A percentile compares a stretch with the other conserved stretches of the same genome.
Evolutionary conservation across 1,140 invertebrate species (phyloP).

Genomic region (Eufriesea mexicana): DNA sequence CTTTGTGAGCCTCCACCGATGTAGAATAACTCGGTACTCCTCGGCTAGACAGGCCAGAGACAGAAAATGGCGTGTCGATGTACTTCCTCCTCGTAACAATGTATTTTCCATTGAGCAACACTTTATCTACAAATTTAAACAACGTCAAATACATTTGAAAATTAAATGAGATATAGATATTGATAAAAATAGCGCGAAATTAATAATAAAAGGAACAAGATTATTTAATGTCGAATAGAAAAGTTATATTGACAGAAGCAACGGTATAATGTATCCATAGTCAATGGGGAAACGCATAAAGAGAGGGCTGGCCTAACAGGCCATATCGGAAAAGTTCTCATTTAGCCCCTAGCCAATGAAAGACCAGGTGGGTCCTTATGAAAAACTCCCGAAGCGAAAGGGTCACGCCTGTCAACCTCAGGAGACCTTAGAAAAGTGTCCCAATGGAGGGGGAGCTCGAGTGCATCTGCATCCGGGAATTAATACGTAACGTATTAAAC

Average conservation of each 20-base stretch:
- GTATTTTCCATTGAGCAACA: neutral
- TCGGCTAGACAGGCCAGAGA: constrained; percentile 70
- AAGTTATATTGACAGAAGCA: neutral
- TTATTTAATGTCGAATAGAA: neutral
- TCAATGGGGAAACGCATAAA: constrained; percentile 32
- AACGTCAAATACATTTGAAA: neutral
- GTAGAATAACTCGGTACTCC: constrained; percentile 39
- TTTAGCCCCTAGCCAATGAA: constrained; percentile 51
- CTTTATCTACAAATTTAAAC: neutral
- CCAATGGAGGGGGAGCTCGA: neutral
- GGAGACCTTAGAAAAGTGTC: constrained; percentile 30
- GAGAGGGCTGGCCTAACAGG: constrained; percentile 41
- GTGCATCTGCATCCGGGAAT: constrained; percentile 48
- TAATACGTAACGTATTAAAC: neutral
- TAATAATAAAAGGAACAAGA: neutral
- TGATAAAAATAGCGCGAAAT: neutral
- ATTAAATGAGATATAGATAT: neutral
- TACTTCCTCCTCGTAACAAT: no score
- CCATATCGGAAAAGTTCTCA: constrained; percentile 60
- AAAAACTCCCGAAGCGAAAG: constrained; percentile 62
- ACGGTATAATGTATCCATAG: constrained; percentile 35
- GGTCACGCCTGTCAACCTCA: constrained; percentile 47
- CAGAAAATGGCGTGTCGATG: constrained; percentile 5
- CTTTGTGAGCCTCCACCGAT: constrained; percentile 14
- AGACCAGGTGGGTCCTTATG: constrained; percentile 45